phyloP scores from a whole-genome alignment of 2,113 vertebrate genomes.

The Lutjanus erythropterus region DNA sequence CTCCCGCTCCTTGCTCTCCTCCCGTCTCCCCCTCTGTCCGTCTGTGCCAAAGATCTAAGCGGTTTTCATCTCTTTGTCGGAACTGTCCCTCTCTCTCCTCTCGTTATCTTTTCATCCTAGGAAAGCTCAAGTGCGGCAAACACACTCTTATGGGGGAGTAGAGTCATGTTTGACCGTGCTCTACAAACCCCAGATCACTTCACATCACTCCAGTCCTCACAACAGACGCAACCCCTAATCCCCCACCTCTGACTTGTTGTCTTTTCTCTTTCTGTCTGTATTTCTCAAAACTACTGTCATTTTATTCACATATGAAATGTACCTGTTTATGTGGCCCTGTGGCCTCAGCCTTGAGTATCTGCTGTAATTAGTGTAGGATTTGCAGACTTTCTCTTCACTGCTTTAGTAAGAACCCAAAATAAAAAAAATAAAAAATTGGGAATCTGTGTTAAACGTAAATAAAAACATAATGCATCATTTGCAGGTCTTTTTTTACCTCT shows the following conservation, averaged over 20 bases:
- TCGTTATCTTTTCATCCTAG: conserved; percentile 64
- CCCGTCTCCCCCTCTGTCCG: conserved; percentile 24
- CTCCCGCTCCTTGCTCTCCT: conserved; percentile 30
- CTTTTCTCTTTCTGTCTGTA: conserved; percentile 12
- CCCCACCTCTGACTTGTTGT: conserved; percentile 33
- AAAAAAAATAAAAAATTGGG: too few species aligned
- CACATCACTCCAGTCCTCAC: conserved; percentile 44
- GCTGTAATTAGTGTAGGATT: not conserved
- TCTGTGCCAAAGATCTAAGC: conserved; percentile 69
- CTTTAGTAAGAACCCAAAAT: too few species aligned
- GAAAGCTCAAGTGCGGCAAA: conserved; percentile 55
- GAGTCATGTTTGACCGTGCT: conserved; percentile 61
- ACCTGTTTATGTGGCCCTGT: not conserved
- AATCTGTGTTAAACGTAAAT: too few species aligned
- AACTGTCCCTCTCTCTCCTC: conserved; percentile 33
- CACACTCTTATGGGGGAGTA: conserved; percentile 39
- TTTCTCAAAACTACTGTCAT: not conserved
- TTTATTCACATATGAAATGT: conserved; percentile 11
- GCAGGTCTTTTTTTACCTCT: too few species aligned
- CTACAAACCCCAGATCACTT: conserved; percentile 66
- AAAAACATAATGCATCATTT: too few species aligned
- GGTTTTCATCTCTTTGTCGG: conserved; percentile 71
- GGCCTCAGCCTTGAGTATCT: not conserved
- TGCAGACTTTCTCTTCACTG: not conserved
- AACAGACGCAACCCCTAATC: conserved; percentile 18